phyloP scores from a whole-genome alignment of 1,140 invertebrate species.

The Drosophila micromelanica region DNA sequence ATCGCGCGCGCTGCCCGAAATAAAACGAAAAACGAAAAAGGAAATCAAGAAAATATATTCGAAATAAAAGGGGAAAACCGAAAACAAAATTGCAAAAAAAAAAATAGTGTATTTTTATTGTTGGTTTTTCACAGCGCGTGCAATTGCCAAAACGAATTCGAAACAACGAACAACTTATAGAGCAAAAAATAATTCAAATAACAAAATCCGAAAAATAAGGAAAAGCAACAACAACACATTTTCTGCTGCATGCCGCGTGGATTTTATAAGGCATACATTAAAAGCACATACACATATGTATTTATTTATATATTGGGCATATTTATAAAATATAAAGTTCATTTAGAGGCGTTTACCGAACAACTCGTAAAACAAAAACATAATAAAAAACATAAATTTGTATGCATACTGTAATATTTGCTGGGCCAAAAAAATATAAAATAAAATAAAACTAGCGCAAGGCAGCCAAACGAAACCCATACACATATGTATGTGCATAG shows the following conservation, averaged over 20 bases:
- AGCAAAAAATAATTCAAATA: conserved; percentile 25
- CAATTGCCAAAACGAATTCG: conserved; percentile 72
- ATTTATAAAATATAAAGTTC: conserved; percentile 41
- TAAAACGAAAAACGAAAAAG: conserved; percentile 38
- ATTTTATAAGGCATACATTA: conserved; percentile 15
- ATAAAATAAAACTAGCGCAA: conserved; percentile 60
- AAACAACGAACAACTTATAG: conserved; percentile 49
- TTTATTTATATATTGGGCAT: conserved; percentile 51
- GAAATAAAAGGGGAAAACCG: conserved; percentile 15
- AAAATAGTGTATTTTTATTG: conserved; percentile 4
- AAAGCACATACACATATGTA: conserved; percentile 15
- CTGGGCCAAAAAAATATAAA: conserved; percentile 29
- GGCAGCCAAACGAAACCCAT: conserved; percentile 38
- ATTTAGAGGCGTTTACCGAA: conserved; percentile 61
- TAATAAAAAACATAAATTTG: conserved; percentile 54
- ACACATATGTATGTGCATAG: conserved; percentile 28
- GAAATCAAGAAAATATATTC: conserved; percentile 1
- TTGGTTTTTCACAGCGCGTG: conserved; percentile 60
- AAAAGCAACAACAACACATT: conserved; percentile 46
- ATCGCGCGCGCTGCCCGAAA: conserved; percentile 67
- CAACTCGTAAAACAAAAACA: conserved; percentile 36
- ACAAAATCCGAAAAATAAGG: conserved; percentile 26
- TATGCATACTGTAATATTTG: conserved; percentile 49
- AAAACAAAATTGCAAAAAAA: conserved; percentile 53
- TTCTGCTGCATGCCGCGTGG: conserved; percentile 66